Conservation (phyloP, 2,113 vertebrate species). For the Crotalus horridus region DNA sequence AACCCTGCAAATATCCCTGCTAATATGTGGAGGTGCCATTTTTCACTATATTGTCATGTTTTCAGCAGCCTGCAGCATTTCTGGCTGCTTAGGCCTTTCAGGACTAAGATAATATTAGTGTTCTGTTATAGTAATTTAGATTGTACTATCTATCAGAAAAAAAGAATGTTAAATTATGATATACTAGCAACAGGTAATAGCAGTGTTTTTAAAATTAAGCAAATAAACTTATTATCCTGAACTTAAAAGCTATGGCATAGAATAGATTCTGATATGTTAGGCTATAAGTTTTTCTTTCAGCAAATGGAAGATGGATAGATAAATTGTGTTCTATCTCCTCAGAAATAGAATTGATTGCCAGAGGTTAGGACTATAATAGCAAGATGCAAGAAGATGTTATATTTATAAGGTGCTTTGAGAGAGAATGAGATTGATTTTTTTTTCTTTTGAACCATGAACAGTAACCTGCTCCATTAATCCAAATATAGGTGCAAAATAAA, state of each 20-base stretch:
- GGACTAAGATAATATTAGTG: background rate
- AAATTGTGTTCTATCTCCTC: slow-evolving; percentile 52
- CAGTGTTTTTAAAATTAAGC: background rate
- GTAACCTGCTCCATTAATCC: slow-evolving; percentile 31
- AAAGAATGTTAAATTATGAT: background rate
- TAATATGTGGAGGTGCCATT: background rate
- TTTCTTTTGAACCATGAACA: slow-evolving; percentile 38
- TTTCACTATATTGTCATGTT: background rate
- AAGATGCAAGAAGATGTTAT: background rate
- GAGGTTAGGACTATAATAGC: slow-evolving; percentile 31
- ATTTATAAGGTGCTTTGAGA: background rate
- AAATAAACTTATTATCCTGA: background rate
- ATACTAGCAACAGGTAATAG: background rate
- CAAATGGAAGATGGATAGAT: slow-evolving; percentile 63
- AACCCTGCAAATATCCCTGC: background rate
- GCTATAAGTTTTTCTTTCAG: slow-evolving; percentile 51
- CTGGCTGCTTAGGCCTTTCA: background rate
- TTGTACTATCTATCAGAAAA: background rate
- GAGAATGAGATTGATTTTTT: slow-evolving; percentile 20
- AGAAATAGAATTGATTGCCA: slow-evolving; percentile 53
- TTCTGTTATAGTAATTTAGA: background rate
- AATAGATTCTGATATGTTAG: slow-evolving; percentile 40
- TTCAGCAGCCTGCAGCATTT: background rate
- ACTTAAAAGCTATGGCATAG: background rate
- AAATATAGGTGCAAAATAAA: slow-evolving; percentile 20